Percentiles rank a stretch among this genome's conserved stretches.
Conservation (phyloP, 2,113 vertebrate genomes). For the Steatornis caripensis region DNA sequence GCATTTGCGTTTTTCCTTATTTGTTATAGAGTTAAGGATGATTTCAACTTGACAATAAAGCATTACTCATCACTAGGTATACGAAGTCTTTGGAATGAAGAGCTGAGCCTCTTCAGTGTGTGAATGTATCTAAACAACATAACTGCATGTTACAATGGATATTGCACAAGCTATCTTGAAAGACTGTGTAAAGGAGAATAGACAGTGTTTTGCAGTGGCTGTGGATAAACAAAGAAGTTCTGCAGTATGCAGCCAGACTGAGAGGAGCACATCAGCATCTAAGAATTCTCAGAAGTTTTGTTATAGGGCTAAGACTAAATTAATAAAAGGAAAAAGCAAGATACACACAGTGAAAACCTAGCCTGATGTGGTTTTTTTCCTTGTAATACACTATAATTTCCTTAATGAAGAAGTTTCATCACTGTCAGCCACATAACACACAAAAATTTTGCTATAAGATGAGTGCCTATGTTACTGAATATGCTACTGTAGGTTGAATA, state of each 20-base stretch:
- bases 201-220: not conserved
- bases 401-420: not conserved
- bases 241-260: not conserved
- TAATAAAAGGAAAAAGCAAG: not conserved
- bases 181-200: not conserved
- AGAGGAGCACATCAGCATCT: not conserved
- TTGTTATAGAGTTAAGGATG: not conserved
- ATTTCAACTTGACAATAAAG: not conserved
- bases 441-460: not conserved
- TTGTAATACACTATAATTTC: not conserved
- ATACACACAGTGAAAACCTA: not conserved
- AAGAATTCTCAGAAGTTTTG: not conserved
- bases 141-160: rapidly evolving
- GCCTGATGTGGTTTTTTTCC: not conserved
- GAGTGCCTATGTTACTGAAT: not conserved
- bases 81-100: not conserved
- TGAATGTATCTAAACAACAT: not conserved
- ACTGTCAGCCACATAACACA: not conserved
- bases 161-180: not conserved
- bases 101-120: not conserved
- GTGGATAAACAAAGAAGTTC: not conserved
- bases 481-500: not conserved
- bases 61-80: not conserved
- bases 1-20: not conserved
- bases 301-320: not conserved